These are phyloP conservation scores for Calvadosia cruxmelitensis DNA, from an alignment of 30 jellyfish, hydroid and myxozoan genomes.

Conservation along the genomic window DNA sequence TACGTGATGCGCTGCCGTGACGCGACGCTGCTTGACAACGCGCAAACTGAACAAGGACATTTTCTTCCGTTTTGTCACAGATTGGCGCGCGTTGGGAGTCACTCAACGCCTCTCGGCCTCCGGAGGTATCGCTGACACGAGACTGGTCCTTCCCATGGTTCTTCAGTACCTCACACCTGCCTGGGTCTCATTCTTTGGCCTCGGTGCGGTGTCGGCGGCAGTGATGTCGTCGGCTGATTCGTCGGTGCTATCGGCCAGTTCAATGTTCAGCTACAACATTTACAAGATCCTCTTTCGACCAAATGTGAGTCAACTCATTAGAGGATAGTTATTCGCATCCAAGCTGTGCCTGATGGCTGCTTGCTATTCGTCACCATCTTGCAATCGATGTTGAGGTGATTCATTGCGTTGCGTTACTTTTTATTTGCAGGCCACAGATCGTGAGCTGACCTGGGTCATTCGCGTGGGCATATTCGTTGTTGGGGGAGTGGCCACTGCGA, in stretches of 20 bases:
- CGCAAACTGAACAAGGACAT: too few relatives aligned
- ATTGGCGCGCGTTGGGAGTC: not conserved
- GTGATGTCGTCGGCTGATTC: slow-evolving; percentile 93
- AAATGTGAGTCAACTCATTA: slow-evolving; percentile 19
- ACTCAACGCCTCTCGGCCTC: not conserved
- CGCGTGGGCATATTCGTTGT: slow-evolving; percentile 39
- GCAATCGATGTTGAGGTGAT: too few relatives aligned
- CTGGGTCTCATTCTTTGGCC: slow-evolving; percentile 76
- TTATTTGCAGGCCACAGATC: slow-evolving; percentile 41
- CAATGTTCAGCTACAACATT: slow-evolving; percentile 74
- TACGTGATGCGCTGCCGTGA: too few relatives aligned
- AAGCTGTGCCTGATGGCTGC: too few relatives aligned
- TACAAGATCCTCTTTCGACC: slow-evolving; percentile 55
- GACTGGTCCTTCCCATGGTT: slow-evolving; percentile 65
- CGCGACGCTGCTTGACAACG: too few relatives aligned
- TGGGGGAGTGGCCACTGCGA: slow-evolving; percentile 53
- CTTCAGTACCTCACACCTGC: slow-evolving; percentile 78
- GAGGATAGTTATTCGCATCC: too few relatives aligned
- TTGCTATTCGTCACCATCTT: too few relatives aligned
- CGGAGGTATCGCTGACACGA: slow-evolving; percentile 33
- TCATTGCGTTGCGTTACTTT: not conserved
- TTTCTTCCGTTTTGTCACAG: not conserved
- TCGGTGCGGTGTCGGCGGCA: slow-evolving; percentile 93
- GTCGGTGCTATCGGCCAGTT: slow-evolving; percentile 72
- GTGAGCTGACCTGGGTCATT: slow-evolving; percentile 59